Conservation (phyloP, 1,140 invertebrate species). For the Mycetomoellerius zeteki region DNA sequence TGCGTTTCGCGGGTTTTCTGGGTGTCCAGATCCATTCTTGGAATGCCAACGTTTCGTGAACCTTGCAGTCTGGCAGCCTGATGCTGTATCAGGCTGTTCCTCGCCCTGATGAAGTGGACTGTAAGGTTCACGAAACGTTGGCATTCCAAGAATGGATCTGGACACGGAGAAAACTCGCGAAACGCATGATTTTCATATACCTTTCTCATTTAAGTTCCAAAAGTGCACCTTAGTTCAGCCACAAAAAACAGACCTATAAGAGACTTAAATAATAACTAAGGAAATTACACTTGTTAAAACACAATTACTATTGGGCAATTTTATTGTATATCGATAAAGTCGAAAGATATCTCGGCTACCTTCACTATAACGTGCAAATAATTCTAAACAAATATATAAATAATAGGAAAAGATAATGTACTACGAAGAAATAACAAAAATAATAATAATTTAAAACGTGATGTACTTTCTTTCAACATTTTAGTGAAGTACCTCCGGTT, state of each 20-base stretch:
- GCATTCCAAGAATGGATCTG: too few relatives aligned
- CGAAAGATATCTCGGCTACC: background rate
- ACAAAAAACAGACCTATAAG: background rate
- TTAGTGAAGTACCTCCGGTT: background rate
- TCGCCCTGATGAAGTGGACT: too few relatives aligned
- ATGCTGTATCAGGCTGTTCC: too few relatives aligned
- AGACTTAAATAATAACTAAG: constrained; percentile 17
- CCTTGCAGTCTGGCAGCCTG: too few relatives aligned
- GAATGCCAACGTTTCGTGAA: too few relatives aligned
- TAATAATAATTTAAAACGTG: background rate
- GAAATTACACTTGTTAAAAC: constrained; percentile 4
- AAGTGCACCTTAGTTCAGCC: too few relatives aligned
- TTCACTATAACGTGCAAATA: background rate
- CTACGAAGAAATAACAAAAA: background rate
- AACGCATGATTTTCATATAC: too few relatives aligned
- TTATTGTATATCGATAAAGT: background rate
- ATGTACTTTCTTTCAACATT: background rate
- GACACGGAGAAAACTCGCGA: too few relatives aligned
- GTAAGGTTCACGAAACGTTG: too few relatives aligned
- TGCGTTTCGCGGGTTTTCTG: too few relatives aligned
- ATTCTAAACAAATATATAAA: constrained; percentile 14
- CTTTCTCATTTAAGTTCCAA: too few relatives aligned
- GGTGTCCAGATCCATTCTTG: too few relatives aligned
- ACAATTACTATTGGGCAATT: background rate
- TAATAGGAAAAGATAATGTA: background rate